phyloP scores from a whole-genome alignment of 2,113 vertebrate genomes.

The Indicator indicator region DNA sequence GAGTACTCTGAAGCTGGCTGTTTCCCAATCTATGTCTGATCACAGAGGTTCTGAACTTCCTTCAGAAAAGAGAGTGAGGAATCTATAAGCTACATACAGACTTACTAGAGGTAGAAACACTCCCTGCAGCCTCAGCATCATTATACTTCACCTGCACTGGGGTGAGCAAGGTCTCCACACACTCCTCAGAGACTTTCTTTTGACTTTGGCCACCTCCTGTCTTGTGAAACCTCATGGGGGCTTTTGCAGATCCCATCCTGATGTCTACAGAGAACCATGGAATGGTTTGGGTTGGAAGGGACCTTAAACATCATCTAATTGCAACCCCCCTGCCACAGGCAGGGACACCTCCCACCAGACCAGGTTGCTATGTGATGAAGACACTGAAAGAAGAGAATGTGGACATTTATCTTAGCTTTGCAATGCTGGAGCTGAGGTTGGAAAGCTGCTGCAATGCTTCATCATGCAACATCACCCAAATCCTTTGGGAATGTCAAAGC shows the following conservation, averaged over 20 bases:
- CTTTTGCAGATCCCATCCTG: not conserved
- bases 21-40: not conserved
- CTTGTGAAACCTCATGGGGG: fast-evolving
- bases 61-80: not conserved
- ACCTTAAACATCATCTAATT: too few species aligned
- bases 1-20: too few species aligned
- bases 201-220: not conserved
- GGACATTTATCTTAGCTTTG: not conserved
- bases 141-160: not conserved
- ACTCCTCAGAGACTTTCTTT: not conserved
- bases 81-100: fast-evolving
- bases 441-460: not conserved
- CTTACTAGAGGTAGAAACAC: not conserved
- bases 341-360: too few species aligned
- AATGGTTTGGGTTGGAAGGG: too few species aligned
- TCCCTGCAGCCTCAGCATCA: fast-evolving
- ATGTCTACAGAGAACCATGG: fast-evolving
- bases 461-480: not conserved
- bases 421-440: not conserved
- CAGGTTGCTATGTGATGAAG: too few species aligned
- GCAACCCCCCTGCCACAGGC: too few species aligned
- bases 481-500: not conserved
- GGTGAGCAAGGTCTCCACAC: not conserved
- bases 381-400: fast-evolving
- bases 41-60: not conserved